Evolutionary conservation across 2,888 invertebrate species (phyloP), one percentile per base, ranked within the genome.

Genomic region (Shargacucullia verbasci): DNA sequence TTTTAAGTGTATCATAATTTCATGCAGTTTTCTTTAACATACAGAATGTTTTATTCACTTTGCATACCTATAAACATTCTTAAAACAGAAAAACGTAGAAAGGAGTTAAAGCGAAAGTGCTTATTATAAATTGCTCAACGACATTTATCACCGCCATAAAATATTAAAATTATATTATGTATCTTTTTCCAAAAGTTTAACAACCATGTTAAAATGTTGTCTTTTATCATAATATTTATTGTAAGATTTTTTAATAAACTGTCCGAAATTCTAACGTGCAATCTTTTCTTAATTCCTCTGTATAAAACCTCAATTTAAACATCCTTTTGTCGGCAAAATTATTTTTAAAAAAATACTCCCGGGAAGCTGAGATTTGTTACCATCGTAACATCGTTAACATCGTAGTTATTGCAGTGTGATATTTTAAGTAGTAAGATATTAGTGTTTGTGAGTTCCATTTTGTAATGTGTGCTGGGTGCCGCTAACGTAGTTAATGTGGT

Each of bases 331-430:
- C 56, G 44, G 33, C 46, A 61, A 41, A 14, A 3, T 15, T n/a
- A n/a, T n/a, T n/a, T n/a, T 49, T 39, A 14, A 20, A 34, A 37
- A 66, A 38, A n/a, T n/a, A n/a, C 39, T 59, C 74, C 89, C 88
- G 90, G 89, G 90, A 91, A 91, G 90, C 88, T 84, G 82, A 91
- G 89, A 91, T 91, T 85, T 73, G 49, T 60, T 55, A 60, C 25
- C n/a, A n/a, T n/a, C n/a, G n/a, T n/a, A n/a, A n/a, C n/a, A n/a
- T n/a, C n/a, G n/a, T n/a, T n/a, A 38, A 38, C 63, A 64, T 68
- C 43, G 38, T 47, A 45, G 40, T 48, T 64, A 56, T 61, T 71
- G 70, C 71, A 64, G 71, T 75, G 69, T 75, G 68, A 56, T 58
- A 56, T 58, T 58, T 72, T 68, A 47, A 61, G 60, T 68, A 52